Evolutionary conservation across 2,113 vertebrate species (phyloP).

Genomic region (Parus major): DNA sequence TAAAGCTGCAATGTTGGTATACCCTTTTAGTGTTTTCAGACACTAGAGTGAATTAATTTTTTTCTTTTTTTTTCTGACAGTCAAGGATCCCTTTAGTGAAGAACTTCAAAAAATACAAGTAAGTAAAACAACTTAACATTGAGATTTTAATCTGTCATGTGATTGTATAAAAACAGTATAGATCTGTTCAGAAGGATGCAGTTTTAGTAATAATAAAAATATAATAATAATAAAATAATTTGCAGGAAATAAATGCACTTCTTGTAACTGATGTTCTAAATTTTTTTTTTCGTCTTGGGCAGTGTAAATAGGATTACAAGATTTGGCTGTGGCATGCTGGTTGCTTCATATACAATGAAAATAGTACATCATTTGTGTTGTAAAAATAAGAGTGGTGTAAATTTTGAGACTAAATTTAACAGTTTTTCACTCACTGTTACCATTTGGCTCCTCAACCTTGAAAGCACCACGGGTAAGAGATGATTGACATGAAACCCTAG

Average conservation of each 20-base stretch:
- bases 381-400: neutral
- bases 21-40: neutral
- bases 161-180: neutral
- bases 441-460: neutral
- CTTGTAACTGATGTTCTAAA: neutral
- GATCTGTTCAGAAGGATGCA: neutral
- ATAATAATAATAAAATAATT: too few species aligned
- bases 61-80: constrained; percentile 60
- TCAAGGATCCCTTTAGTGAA: constrained; percentile 68
- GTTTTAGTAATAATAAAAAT: too few species aligned
- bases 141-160: neutral
- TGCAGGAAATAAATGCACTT: neutral
- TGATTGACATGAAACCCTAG: neutral
- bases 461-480: neutral
- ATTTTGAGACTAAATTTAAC: neutral
- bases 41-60: neutral
- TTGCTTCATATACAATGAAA: neutral
- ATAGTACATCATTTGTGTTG: neutral
- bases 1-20: neutral
- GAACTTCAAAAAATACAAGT: constrained; percentile 69
- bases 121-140: constrained; percentile 58
- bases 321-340: neutral
- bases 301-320: neutral
- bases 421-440: neutral
- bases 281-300: neutral